Evolutionary conservation across 1,140 invertebrate genomes (phyloP).

Genomic region (Lepidurus apus): DNA sequence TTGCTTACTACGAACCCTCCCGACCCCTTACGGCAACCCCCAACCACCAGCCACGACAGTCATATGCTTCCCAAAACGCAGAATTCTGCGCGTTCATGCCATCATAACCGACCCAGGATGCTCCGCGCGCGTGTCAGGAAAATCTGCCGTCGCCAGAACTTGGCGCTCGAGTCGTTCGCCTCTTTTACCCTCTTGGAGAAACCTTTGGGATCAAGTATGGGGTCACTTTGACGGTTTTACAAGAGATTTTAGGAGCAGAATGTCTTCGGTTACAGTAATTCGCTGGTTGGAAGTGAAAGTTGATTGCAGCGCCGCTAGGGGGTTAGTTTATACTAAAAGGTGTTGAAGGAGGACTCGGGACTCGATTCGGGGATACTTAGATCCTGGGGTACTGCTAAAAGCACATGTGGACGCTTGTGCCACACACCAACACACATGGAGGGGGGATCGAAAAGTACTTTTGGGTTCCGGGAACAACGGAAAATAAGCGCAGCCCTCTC

Average conservation of each 20-base stretch:
- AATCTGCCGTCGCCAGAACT: background rate
- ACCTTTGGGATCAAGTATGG: no score
- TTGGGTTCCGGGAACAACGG: background rate
- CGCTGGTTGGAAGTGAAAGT: no score
- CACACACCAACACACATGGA: background rate
- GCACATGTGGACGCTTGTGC: background rate
- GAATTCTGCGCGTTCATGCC: conserved; percentile 16
- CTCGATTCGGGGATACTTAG: background rate
- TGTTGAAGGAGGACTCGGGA: background rate
- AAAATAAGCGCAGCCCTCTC: conserved; percentile 9
- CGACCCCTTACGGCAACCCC: background rate
- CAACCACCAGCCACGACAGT: conserved; percentile 8
- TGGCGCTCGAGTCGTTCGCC: background rate
- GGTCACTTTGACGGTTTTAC: no score
- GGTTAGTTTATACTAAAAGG: no score
- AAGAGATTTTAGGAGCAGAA: no score
- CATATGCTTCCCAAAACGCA: conserved; percentile 10
- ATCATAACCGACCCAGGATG: background rate
- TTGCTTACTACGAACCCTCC: background rate
- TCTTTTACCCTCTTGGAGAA: no score
- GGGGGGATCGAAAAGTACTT: background rate
- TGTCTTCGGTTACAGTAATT: no score
- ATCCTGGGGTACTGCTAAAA: background rate
- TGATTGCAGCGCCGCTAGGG: no score
- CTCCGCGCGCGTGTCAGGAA: background rate